These are phyloP conservation scores for Echinops telfairi DNA, from an alignment of 2,113 vertebrate species.

Conservation along the genomic window DNA sequence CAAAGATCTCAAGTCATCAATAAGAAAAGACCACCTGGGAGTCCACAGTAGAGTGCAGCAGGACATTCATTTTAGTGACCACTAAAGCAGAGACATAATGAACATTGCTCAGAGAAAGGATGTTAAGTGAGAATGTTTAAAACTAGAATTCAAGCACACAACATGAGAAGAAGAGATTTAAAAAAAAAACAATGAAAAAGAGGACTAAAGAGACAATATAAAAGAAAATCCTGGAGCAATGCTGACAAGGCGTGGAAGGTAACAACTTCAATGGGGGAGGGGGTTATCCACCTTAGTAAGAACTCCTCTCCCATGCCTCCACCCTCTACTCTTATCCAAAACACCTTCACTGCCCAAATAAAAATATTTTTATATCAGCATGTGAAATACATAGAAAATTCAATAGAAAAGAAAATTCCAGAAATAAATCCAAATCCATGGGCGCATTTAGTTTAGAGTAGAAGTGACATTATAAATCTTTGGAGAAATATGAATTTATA, in stretches of 20 bases:
- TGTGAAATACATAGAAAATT: neutral
- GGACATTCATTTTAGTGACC: neutral
- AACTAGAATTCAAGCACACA: neutral
- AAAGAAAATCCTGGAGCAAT: neutral
- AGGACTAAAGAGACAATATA: neutral
- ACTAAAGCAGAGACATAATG: neutral
- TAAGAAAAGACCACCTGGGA: conserved; percentile 12
- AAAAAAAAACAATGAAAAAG: neutral
- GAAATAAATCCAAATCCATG: conserved; percentile 26
- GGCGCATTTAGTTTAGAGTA: conserved; percentile 33
- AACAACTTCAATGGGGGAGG: neutral
- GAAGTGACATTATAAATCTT: neutral
- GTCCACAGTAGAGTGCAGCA: neutral
- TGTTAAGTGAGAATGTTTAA: neutral
- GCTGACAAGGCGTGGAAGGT: neutral
- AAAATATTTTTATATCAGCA: conserved; percentile 26
- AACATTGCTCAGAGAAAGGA: neutral
- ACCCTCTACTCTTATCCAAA: neutral
- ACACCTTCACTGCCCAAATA: neutral
- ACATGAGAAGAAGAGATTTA: neutral
- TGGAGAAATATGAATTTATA: conserved; percentile 14
- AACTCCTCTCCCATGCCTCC: neutral
- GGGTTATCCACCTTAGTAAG: neutral
- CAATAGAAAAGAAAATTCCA: neutral
- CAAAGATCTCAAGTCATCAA: neutral